Conservation (phyloP, 2,113 vertebrate species). For the Rhynchomys soricoides region DNA sequence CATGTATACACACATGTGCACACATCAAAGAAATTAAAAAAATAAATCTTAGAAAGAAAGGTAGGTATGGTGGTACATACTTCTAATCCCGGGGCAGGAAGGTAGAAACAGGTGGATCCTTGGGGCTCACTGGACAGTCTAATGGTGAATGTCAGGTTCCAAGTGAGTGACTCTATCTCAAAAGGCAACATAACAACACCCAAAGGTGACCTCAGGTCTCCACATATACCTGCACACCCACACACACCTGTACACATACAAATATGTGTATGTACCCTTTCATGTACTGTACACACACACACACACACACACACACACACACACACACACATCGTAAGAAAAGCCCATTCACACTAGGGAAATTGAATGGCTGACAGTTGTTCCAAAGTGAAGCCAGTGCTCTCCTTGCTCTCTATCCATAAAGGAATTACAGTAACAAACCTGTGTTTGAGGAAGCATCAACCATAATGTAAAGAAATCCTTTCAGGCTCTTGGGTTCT, state of each 20-base stretch:
- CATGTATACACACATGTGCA: too few relatives aligned
- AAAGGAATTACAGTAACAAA: background rate
- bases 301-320: background rate
- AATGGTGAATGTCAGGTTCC: background rate
- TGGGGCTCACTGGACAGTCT: background rate
- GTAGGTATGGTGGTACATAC: background rate
- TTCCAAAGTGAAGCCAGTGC: fast-evolving
- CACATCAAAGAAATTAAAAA: background rate
- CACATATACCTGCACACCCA: background rate
- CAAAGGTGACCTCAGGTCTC: background rate
- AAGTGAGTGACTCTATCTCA: background rate
- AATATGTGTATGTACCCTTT: background rate
- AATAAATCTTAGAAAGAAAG: background rate
- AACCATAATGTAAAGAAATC: background rate
- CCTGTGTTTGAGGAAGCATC: fast-evolving
- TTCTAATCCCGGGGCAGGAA: background rate
- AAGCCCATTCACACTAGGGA: too few relatives aligned
- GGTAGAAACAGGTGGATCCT: background rate
- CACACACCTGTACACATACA: background rate
- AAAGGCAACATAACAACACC: background rate
- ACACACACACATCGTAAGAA: background rate
- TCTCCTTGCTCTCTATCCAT: background rate
- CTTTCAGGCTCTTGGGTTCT: background rate
- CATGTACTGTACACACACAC: background rate
- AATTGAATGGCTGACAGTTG: background rate